These are phyloP conservation scores for Zonotrichia leucophrys DNA, from an alignment of 2,113 vertebrate genomes.

Conservation along the genomic window DNA sequence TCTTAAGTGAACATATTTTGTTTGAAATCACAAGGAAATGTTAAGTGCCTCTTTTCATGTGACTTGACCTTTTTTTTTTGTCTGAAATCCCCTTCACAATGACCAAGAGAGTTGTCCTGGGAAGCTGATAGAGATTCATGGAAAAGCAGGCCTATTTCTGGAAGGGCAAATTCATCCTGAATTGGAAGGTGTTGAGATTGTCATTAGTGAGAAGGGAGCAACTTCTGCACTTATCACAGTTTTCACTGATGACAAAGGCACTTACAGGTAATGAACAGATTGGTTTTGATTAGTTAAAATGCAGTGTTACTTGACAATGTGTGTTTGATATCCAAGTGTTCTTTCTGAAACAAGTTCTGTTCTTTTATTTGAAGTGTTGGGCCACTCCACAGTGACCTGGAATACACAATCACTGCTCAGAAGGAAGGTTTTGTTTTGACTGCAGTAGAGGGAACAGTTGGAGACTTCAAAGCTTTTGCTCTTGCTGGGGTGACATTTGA, in stretches of 20 bases:
- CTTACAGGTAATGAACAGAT: slow-evolving; percentile 84
- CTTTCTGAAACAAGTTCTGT: neutral
- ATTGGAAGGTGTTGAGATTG: slow-evolving; percentile 91
- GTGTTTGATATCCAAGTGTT: neutral
- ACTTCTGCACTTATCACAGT: slow-evolving; percentile 84
- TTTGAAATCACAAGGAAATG: neutral
- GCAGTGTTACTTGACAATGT: fast-evolving
- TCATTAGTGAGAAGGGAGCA: slow-evolving; percentile 87
- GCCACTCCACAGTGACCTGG: slow-evolving; percentile 91
- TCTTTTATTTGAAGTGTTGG: slow-evolving; percentile 81
- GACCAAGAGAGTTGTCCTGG: slow-evolving; percentile 92
- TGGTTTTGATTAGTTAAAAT: neutral
- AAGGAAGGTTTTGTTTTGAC: slow-evolving; percentile 95
- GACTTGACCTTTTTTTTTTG: neutral
- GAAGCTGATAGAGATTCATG: slow-evolving; percentile 88
- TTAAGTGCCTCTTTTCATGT: neutral
- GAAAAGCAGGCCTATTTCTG: slow-evolving; percentile 92
- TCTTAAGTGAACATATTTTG: neutral
- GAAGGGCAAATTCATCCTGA: slow-evolving; percentile 89
- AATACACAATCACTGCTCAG: slow-evolving; percentile 87
- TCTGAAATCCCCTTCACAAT: slow-evolving; percentile 4
- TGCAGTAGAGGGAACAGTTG: slow-evolving; percentile 84
- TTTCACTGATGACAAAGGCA: slow-evolving; percentile 85
- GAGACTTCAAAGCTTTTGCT: slow-evolving; percentile 97
- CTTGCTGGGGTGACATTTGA: slow-evolving; percentile 94